Base-by-base conservation (phyloP, 2,888 invertebrate species). In the Athrips mouffetella region DNA sequence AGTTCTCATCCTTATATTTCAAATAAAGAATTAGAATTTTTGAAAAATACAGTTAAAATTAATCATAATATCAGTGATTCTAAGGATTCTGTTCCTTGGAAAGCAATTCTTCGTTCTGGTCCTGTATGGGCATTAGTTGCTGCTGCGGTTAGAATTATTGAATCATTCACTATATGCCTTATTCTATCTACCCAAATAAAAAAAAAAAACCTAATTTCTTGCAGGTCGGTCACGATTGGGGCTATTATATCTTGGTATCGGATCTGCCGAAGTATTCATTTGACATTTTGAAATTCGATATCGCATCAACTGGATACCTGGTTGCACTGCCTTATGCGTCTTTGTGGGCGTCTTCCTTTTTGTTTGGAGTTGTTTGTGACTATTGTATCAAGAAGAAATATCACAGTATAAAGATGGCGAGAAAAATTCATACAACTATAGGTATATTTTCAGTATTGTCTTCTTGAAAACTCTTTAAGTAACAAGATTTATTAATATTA, bases 41-140 rank as follows among this genome's bases (percentile, higher is more conserved):
- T 91, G 18, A 82, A 82, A 47, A 90, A 91, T 52, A 88, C 92
- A 53, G 91, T 92, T 6, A 86, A 80, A 0, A 81, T 79, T 0
- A 85, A 21, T 18, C 39, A 88, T 11, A 89, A 91, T 21, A 79
- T 70, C 16, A 73, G 80, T 48, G 76, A 73, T 47, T 64, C 79
- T 1, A 85, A 79, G 37, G 90, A 91, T 31, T 90, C 91, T 0
- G 92, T 92, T 0, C 94, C 94, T 0, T 94, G 94, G 94, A 90
- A 85, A 60, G 89, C 89, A 0, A 90, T 95, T 20, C 63, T 93
- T 4, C 91, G 89, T 2, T 94, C 92, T 3, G 80, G 90, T 10
- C 92, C 94, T 0, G 86, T 94, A 53, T 92, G 93, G 90, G 94
- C 94, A 0, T 68, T 94, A n/a, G 91, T 94, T 7, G 89, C 87